Conservation (phyloP, 53 echinoderm and acorn worm species). For the Astropecten irregularis region DNA sequence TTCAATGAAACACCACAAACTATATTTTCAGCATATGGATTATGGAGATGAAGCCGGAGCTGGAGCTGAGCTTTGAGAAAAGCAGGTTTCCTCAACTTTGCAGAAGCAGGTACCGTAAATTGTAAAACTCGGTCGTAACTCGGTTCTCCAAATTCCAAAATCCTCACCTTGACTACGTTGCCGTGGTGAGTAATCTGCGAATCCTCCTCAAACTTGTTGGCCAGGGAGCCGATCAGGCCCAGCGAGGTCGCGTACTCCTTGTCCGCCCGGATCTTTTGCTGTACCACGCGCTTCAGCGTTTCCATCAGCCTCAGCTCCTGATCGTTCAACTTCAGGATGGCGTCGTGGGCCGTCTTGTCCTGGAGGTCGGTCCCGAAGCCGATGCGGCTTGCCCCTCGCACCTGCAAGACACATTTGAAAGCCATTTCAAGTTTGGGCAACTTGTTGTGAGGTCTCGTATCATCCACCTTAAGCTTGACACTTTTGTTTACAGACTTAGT, state of each 20-base stretch:
- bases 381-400: constrained; percentile 71
- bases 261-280: constrained; percentile 74
- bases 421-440: too few relatives aligned
- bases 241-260: constrained; percentile 81
- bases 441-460: too few relatives aligned
- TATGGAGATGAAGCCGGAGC: too few relatives aligned
- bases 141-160: too few relatives aligned
- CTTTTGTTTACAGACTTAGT: too few relatives aligned
- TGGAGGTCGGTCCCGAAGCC: constrained; percentile 87
- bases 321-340: constrained; percentile 79
- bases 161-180: constrained; percentile 69
- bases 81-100: too few relatives aligned
- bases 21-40: too few relatives aligned
- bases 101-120: too few relatives aligned
- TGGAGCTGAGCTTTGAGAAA: too few relatives aligned
- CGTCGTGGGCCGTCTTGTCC: constrained; percentile 80
- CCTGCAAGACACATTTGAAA: constrained; percentile 22
- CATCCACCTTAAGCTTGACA: too few relatives aligned
- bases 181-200: constrained; percentile 70
- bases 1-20: too few relatives aligned
- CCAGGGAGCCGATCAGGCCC: constrained; percentile 54
- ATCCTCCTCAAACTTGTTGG: constrained; percentile 73
- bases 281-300: constrained; percentile 66
- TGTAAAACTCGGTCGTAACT: too few relatives aligned
- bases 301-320: constrained; percentile 80